phyloP scores from a whole-genome alignment of 1,140 invertebrate genomes.

The Drosophila parabipectinata region DNA sequence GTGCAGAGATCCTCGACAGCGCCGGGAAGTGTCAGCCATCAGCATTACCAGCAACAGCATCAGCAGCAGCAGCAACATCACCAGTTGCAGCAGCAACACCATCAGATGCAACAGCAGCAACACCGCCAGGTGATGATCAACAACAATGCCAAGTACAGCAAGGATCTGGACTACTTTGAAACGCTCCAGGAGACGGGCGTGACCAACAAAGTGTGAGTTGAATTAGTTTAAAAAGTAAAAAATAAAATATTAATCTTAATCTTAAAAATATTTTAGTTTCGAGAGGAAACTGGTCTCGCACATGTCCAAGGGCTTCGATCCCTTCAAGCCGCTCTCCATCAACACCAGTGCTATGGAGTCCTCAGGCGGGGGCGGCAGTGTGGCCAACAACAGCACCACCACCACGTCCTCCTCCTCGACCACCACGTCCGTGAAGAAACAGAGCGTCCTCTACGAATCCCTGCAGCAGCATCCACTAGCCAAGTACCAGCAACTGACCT shows the following conservation, averaged over 20 bases:
- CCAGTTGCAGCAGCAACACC: constrained; percentile 46
- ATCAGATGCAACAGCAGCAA: constrained; percentile 37
- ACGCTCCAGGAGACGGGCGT: constrained; percentile 80
- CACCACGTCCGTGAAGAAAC: constrained; percentile 62
- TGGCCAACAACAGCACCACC: not conserved
- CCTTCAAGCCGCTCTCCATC: constrained; percentile 79
- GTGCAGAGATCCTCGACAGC: constrained; percentile 57
- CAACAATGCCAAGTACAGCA: constrained; percentile 73
- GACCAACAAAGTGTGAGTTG: constrained; percentile 81
- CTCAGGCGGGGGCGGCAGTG: not conserved
- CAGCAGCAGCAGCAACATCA: constrained; percentile 47
- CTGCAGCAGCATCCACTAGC: constrained; percentile 79
- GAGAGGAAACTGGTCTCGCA: constrained; percentile 80
- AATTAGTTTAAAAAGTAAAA: not conserved
- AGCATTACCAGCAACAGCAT: constrained; percentile 36
- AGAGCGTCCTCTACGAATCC: constrained; percentile 76
- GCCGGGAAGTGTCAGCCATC: constrained; percentile 28
- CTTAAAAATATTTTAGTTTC: constrained; percentile 49
- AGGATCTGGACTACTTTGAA: constrained; percentile 79
- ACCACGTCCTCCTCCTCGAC: constrained; percentile 13
- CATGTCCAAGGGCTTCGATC: constrained; percentile 82
- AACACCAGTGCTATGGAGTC: constrained; percentile 68
- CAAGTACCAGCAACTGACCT: constrained; percentile 53
- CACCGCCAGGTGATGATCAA: constrained; percentile 53
- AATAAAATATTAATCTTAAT: not conserved